A percentile compares a stretch with the other conserved stretches of the same genome.
Conservation (phyloP, 37 sponge, comb jelly and placozoan genomes). For the Tethya wilhelma region DNA sequence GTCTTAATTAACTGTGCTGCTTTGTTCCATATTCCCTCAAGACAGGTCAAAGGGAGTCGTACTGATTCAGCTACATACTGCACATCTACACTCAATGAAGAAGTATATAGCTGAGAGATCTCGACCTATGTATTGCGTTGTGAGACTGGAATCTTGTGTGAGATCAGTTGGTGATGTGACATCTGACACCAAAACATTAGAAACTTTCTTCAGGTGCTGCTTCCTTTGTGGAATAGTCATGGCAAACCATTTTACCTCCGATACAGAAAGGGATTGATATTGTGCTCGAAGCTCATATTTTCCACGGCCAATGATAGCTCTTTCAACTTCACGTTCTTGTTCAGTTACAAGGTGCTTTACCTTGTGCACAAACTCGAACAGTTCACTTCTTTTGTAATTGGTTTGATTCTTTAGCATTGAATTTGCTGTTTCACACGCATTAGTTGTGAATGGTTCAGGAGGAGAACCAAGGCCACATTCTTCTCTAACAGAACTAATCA, state of each 20-base stretch:
- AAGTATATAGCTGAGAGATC: neutral
- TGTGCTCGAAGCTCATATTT: constrained; percentile 29
- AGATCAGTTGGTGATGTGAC: neutral
- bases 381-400: constrained; percentile 43
- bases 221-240: constrained; percentile 28
- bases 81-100: neutral
- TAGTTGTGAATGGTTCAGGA: constrained; percentile 35
- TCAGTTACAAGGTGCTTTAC: constrained; percentile 33
- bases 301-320: constrained; percentile 42
- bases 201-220: constrained; percentile 15
- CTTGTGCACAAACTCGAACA: constrained; percentile 19
- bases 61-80: neutral
- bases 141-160: neutral
- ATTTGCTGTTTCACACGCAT: constrained; percentile 41
- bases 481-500: constrained; percentile 16
- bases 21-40: constrained; percentile 59
- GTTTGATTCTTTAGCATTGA: constrained; percentile 30
- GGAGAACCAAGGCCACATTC: constrained; percentile 42
- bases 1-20: constrained; percentile 39
- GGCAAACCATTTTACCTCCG: constrained; percentile 34
- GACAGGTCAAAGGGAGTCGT: constrained; percentile 25
- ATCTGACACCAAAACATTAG: neutral
- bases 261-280: constrained; percentile 23
- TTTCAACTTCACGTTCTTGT: constrained; percentile 40
- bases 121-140: neutral